Conservation (phyloP, 2,113 vertebrate species). For the Meles meles region DNA sequence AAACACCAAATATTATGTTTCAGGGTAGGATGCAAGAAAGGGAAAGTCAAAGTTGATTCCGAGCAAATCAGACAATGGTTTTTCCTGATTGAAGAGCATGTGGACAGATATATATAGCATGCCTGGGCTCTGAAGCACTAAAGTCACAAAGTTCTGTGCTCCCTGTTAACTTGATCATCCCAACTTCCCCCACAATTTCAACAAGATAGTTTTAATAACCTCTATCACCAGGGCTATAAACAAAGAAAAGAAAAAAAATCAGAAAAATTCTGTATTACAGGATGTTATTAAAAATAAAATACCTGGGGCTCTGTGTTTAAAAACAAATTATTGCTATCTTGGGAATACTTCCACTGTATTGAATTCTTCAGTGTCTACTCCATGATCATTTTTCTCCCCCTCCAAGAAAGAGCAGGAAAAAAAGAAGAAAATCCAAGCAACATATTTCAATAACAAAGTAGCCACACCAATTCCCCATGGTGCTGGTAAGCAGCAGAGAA, state of each 20-base stretch:
- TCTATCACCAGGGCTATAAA: background rate
- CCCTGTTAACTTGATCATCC: background rate
- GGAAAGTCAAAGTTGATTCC: background rate
- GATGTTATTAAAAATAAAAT: background rate
- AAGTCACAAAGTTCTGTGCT: background rate
- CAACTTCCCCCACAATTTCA: background rate
- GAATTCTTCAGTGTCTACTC: background rate
- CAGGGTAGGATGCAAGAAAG: background rate
- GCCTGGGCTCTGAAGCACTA: background rate
- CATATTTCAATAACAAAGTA: slow-evolving; percentile 77
- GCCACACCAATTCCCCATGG: slow-evolving; percentile 58
- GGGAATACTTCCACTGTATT: background rate
- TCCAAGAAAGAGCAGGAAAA: slow-evolving; percentile 43
- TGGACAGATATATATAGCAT: background rate
- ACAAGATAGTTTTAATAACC: background rate
- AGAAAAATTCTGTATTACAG: background rate
- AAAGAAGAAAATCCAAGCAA: slow-evolving; percentile 24
- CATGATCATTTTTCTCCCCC: background rate
- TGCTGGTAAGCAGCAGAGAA: slow-evolving; percentile 73
- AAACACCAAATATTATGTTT: background rate
- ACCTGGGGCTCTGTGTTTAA: background rate
- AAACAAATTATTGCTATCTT: background rate
- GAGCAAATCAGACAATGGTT: background rate
- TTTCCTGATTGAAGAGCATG: background rate
- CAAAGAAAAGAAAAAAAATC: background rate